Conservation (phyloP, 2,797 vertebrate species). For the Gallirallus australis region DNA sequence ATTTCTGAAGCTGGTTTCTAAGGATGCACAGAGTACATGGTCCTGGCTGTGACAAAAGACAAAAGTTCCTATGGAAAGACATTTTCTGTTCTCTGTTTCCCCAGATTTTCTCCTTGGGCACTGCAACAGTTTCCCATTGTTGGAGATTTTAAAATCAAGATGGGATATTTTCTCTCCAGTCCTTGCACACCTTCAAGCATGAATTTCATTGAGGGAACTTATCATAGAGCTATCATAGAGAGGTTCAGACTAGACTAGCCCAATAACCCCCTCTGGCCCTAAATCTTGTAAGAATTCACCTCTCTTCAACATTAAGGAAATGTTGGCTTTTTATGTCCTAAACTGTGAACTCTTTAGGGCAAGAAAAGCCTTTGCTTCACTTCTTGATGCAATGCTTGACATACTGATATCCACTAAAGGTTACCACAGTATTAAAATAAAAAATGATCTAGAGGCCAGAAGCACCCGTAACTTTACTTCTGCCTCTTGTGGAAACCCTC, state of each 20-base stretch:
- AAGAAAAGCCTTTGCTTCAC: constrained; percentile 11
- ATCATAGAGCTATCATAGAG: neutral
- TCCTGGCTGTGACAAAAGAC: constrained; percentile 10
- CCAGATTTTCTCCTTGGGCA: neutral
- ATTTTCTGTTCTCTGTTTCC: neutral
- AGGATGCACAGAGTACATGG: neutral
- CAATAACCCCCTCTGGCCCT: constrained; percentile 7
- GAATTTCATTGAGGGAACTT: constrained; percentile 33
- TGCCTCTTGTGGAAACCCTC: constrained; percentile 5
- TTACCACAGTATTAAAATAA: constrained; percentile 40
- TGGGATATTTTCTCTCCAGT: neutral
- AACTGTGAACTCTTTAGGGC: neutral
- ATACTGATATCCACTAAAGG: constrained; percentile 1
- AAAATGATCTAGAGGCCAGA: constrained; percentile 10
- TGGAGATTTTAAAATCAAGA: constrained; percentile 14
- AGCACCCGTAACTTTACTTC: constrained; percentile 7
- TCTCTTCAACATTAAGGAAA: constrained; percentile 38
- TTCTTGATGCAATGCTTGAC: neutral
- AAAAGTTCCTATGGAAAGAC: neutral
- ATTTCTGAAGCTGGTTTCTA: constrained; percentile 12
- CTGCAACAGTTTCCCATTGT: neutral
- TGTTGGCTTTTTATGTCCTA: neutral
- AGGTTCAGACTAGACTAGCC: neutral
- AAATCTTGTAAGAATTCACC: neutral
- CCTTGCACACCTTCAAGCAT: neutral